Base-by-base conservation (phyloP, 2,797 vertebrate genomes). In the Chloroceryle amazona region DNA sequence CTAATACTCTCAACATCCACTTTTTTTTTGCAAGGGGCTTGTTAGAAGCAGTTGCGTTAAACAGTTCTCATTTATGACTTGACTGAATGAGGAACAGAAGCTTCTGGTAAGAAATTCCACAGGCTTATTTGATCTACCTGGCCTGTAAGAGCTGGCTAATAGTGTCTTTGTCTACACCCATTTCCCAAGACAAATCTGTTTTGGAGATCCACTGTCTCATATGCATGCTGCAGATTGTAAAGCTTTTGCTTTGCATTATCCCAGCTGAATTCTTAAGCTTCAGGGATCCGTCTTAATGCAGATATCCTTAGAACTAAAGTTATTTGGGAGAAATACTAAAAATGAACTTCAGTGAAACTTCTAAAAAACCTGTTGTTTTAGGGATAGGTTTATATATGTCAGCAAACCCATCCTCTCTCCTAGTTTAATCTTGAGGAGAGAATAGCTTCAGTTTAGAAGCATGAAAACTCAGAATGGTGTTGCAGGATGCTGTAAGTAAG, bases 221-320 rank as follows among this genome's bases (percentile, higher is more conserved):
- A 33, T 28, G 26, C 49, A 35, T 42, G n/a, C 47, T 62, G 20
- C 60, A 73, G 29, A 58, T 46, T 26, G 39, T 62, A 72, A 57
- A 73, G 39, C 33, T 90, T 68, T 73, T 90, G 44, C 57, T 92
- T 75, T 80, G 25, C 35, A 11, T 85, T 95, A 79, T 70, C 35
- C 25, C 29, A 67, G 65, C 51, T 96, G 74, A 90, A 79, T n/a
- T 94, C 20, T 92, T 95, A 87, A 91, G 54, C 63, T 93, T 11
- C 52, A 65, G n/a, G 54, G n/a, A 49, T 57, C 58, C 80, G 17
- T 81, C 65, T 81, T 88, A 79, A 73, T 90, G 89, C 66, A 93
- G 54, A 57, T 94, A 67, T 31, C 47, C 33, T 83, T 78, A 92
- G 54, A 92, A 93, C 49, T n/a, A 39, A 81, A 87, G 63, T 89